Base-by-base conservation (phyloP, 2,113 vertebrate species). In the Cranoglanis bouderius region DNA sequence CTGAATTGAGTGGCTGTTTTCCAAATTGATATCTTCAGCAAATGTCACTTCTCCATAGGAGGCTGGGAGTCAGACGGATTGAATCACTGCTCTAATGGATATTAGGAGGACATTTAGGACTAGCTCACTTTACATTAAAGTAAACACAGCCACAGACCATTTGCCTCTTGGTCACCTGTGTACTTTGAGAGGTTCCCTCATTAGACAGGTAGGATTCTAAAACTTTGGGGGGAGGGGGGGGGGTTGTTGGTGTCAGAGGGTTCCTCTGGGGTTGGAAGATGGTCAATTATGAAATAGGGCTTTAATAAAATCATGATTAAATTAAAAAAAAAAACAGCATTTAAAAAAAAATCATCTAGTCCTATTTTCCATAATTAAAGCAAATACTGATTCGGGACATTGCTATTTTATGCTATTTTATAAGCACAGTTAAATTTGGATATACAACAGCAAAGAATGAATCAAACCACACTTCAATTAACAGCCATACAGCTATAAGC, bases 21-120 rank as follows among this genome's bases (percentile, higher is more conserved):
- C 55, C 81, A 83, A 59, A 83, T 49, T 78, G 75, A 78, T 51
- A 51, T 78, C 43, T 78, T 51, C 75, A 51, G 75, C 75, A 78
- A 78, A 78, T 51, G 46, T 49, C 75, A 78, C 26, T 78, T 51
- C 75, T 78, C 75, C 19, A 40, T 26, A 43, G 21, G 81, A 43
- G 35, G 55, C 32, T 59, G 18, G 51, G 51, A 61, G 32, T 82
- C 53, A 26, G 21, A 40, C 35, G 32, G 81, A 83, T 43, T 83
- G 35, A 61, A 83, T 83, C 81, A 61, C 81, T 21, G 21, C 81
- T 13, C 32, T 83, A 61, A 83, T 61, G 35, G 81, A 61, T 83
- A 61, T 78, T 16, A 49, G 75, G 75, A 49, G 4, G 12, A 49
- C 43, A 78, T 78, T 14, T 14, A 16, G 75, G 75, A 49, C 24